These are phyloP conservation scores for Sialis fuliginosa DNA, from an alignment of 2,888 invertebrate genomes.

Conservation along the genomic window DNA sequence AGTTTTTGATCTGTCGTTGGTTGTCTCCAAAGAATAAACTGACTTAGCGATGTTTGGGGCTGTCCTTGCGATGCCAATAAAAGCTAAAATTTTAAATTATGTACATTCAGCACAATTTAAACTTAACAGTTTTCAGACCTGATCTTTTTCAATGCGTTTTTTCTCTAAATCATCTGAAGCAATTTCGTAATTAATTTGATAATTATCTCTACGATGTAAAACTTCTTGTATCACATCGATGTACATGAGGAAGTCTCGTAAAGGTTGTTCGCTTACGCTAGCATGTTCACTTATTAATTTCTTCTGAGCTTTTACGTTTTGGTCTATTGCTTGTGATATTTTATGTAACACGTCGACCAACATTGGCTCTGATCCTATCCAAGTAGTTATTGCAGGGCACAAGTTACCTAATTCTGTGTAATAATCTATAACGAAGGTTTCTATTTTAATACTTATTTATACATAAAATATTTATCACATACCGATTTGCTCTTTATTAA, in stretches of 20 bases:
- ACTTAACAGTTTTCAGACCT: slow-evolving; percentile 22
- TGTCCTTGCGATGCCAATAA: slow-evolving; percentile 10
- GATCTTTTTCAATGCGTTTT: slow-evolving; percentile 40
- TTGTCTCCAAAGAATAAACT: slow-evolving; percentile 37
- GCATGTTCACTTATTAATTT: slow-evolving; percentile 24
- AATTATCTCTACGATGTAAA: slow-evolving; percentile 38
- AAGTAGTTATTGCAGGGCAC: slow-evolving; percentile 40
- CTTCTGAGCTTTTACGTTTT: slow-evolving; percentile 30
- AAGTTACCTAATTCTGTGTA: slow-evolving; percentile 35
- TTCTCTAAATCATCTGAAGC: slow-evolving; percentile 43
- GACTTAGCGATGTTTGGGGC: background rate
- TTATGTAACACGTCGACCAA: slow-evolving; percentile 27
- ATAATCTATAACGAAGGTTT: slow-evolving; percentile 23
- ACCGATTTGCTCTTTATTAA: slow-evolving; percentile 38
- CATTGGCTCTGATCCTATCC: slow-evolving; percentile 39
- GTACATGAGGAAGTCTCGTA: slow-evolving; percentile 44
- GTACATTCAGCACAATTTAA: background rate
- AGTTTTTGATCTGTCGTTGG: slow-evolving; percentile 37
- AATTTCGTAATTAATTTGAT: slow-evolving; percentile 44
- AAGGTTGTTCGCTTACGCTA: slow-evolving; percentile 26
- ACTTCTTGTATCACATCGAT: slow-evolving; percentile 50
- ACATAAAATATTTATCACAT: background rate
- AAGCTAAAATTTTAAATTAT: slow-evolving; percentile 12
- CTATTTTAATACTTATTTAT: background rate
- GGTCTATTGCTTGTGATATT: slow-evolving; percentile 29